A percentile compares a stretch with the other conserved stretches of the same genome.
phyloP scores from a whole-genome alignment of 1,140 invertebrate genomes.

The Melipona quadrifasciata region DNA sequence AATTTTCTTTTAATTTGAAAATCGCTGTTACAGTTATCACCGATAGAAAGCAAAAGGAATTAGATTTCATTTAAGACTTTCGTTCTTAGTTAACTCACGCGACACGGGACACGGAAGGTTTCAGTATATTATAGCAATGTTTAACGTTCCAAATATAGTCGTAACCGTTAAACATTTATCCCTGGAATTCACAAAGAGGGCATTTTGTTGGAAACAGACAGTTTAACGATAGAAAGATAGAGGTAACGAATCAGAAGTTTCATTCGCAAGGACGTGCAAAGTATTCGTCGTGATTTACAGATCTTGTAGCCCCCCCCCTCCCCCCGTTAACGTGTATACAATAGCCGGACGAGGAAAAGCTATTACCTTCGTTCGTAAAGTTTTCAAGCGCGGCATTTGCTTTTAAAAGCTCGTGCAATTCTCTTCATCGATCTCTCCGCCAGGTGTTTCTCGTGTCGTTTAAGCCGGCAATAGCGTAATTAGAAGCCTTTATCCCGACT shows the following conservation, averaged over 20 bases:
- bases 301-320: not conserved
- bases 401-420: not conserved
- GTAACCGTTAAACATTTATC: not conserved
- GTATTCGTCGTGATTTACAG: not conserved
- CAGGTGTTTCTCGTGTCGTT: slow-evolving; percentile 17
- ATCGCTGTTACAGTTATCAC: no score
- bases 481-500: not conserved
- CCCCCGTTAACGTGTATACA: not conserved
- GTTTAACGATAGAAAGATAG: not conserved
- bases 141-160: not conserved
- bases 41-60: no score
- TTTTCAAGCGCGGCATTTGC: not conserved
- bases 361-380: slow-evolving; percentile 6
- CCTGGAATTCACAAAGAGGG: not conserved
- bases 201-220: no score
- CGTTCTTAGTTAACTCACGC: no score
- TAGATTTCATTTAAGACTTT: no score
- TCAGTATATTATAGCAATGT: not conserved
- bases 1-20: no score
- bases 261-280: not conserved
- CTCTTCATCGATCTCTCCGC: not conserved
- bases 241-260: not conserved
- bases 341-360: not conserved
- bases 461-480: not conserved
- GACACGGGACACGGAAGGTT: not conserved